Evolutionary conservation across 2,797 vertebrate genomes (phyloP).

Genomic region (Clarias pachynema): DNA sequence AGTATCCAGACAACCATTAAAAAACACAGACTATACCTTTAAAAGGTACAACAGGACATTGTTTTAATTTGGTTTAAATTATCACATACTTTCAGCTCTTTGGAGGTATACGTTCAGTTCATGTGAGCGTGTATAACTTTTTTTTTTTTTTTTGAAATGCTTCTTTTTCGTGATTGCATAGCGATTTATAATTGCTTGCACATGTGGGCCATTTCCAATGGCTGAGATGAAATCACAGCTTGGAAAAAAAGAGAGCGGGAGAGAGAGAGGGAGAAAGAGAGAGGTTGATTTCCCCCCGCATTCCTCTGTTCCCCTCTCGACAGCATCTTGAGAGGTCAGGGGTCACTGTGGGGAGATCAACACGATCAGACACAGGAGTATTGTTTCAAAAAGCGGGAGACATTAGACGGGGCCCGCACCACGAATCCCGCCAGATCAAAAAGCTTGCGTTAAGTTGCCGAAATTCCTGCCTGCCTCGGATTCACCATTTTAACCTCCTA

Average conservation of each 20-base stretch:
- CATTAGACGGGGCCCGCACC: slow-evolving; percentile 53
- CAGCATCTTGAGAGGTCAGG: slow-evolving; percentile 61
- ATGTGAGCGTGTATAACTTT: slow-evolving; percentile 33
- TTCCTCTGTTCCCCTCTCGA: slow-evolving; percentile 54
- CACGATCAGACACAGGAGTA: slow-evolving; percentile 63
- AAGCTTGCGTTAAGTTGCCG: slow-evolving; percentile 56
- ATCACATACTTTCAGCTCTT: not conserved
- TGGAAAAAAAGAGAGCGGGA: slow-evolving; percentile 47
- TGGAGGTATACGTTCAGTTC: not conserved
- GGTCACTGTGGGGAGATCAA: slow-evolving; percentile 58
- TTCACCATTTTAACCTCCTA: slow-evolving; percentile 57
- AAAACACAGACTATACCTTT: not conserved
- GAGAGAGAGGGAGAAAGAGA: slow-evolving; percentile 31
- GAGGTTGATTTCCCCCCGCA: slow-evolving; percentile 45
- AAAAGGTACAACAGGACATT: not conserved
- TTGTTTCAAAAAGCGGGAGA: slow-evolving; percentile 61
- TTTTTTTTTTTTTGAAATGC: slow-evolving; percentile 32
- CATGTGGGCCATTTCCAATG: slow-evolving; percentile 58
- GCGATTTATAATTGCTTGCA: slow-evolving; percentile 59
- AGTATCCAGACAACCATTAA: not conserved
- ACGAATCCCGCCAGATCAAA: slow-evolving; percentile 57
- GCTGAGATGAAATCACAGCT: slow-evolving; percentile 59
- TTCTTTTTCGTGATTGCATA: slow-evolving; percentile 54
- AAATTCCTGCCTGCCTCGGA: slow-evolving; percentile 55
- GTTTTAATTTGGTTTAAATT: not conserved